Evolutionary conservation across 2,888 invertebrate genomes (phyloP), one percentile per base, ranked within the genome.

Genomic region (Cataglyphis rosenhaueri): DNA sequence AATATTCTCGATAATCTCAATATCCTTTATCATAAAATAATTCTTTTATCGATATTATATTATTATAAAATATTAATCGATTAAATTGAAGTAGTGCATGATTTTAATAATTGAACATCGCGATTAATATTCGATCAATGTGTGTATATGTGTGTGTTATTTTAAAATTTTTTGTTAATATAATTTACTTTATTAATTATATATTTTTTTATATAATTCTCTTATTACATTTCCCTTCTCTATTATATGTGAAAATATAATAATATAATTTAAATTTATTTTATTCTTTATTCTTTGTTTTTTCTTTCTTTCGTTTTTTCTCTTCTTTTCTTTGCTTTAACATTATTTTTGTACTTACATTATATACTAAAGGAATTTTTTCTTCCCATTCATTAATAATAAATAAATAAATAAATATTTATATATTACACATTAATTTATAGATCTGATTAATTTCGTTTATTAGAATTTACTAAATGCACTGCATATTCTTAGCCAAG

Each of bases 381-480:
- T 29, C 29, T 29, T 29, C 29, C 29, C 29, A 29, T 29, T 29
- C 29, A 29, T 29, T 29, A 2, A 29, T 29, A 29, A 29, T 29
- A 29, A 29, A 29, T 25, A 25, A 25, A 25, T 25, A 25, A 25
- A 48, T 55, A 64, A 62, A 75, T 21, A 32, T 52, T 64, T 25
- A 64, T 29, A n/a, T 38, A 35, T 12, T 12, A 21, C 44, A 15
- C n/a, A 38, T 65, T 64, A 55, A 38, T 76, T 38, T 65, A 65
- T 55, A n/a, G 52, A 38, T 76, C 25, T 35, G 18, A 52, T 35
- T 52, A 65, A 35, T 48, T 75, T 65, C 48, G 25, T 74, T 74
- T 64, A 52, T 48, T 32, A 62, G 5, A 48, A 62, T 62, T 48
- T 21, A 62, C n/a, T 48, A 62, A 62, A 57, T 9, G 21, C 48